Conservation (phyloP, 1,140 invertebrate species). For the Lepidostoma basale region DNA sequence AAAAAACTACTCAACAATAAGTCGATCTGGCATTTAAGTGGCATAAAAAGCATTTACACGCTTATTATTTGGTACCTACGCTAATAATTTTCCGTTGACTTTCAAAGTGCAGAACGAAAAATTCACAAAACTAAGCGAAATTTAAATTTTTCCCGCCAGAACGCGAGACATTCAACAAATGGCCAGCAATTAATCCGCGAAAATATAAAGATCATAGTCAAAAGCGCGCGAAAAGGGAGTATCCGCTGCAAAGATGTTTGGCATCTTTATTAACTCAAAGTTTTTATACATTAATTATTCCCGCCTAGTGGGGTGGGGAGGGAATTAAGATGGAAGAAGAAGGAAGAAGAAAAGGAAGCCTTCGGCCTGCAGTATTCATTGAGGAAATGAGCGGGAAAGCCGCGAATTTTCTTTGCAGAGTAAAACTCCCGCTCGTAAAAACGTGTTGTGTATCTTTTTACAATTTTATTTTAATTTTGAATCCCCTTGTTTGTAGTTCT, state of each 20-base stretch:
- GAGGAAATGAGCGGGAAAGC: background rate
- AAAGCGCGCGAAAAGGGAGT: constrained; percentile 23
- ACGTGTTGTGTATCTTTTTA: no score
- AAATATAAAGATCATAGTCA: constrained; percentile 31
- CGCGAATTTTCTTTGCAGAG: background rate
- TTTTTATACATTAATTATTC: constrained; percentile 42
- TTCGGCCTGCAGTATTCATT: constrained; percentile 22
- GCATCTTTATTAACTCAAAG: constrained; percentile 38
- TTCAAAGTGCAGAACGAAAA: no score
- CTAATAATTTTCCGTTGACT: no score
- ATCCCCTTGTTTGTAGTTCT: no score
- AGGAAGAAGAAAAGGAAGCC: background rate
- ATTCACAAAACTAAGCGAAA: no score
- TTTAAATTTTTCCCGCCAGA: no score
- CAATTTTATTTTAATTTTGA: no score
- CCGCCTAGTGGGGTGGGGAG: background rate
- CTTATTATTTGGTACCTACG: no score
- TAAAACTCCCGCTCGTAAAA: background rate
- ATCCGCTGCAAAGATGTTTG: constrained; percentile 31
- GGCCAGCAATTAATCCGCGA: constrained; percentile 29
- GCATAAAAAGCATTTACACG: no score
- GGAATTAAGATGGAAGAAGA: background rate
- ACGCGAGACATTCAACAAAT: constrained; percentile 35
- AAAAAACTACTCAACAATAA: background rate
- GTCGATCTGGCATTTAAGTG: no score